phyloP scores from a whole-genome alignment of 2,888 invertebrate genomes.

The Pandemis cinnamomeana region DNA sequence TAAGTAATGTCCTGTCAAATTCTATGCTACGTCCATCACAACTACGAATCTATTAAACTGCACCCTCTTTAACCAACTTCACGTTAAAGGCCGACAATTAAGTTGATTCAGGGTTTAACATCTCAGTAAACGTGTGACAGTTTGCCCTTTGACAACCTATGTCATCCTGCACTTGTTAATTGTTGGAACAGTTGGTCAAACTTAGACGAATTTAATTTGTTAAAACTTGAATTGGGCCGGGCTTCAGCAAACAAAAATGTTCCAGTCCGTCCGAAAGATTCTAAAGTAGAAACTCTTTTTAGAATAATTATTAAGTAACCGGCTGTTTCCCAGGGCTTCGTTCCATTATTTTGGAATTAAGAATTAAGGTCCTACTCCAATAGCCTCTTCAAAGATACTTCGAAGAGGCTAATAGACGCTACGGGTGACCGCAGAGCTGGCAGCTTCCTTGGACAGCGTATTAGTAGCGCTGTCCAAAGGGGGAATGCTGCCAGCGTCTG shows the following conservation, averaged over 20 bases:
- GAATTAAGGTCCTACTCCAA: no score
- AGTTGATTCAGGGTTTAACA: not conserved
- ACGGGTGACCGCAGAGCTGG: no score
- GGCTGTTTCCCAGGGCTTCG: no score
- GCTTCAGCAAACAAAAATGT: not conserved
- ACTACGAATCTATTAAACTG: not conserved
- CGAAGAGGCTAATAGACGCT: no score
- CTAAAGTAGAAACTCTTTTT: not conserved
- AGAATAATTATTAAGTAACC: no score
- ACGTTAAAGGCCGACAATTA: not conserved
- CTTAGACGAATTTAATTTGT: not conserved
- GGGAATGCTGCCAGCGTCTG: no score
- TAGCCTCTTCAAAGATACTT: no score
- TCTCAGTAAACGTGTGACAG: not conserved
- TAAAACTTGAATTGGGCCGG: not conserved
- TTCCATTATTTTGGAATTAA: no score
- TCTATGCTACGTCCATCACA: not conserved
- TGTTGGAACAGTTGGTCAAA: conserved; percentile 12
- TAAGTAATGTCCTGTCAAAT: not conserved
- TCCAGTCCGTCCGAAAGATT: not conserved
- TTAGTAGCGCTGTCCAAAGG: no score
- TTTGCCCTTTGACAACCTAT: conserved; percentile 16
- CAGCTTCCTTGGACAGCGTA: no score
- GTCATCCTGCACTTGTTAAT: conserved; percentile 23
- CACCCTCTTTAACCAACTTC: not conserved